Conservation (phyloP, 2,797 vertebrate species). For the Muscicapa striata region DNA sequence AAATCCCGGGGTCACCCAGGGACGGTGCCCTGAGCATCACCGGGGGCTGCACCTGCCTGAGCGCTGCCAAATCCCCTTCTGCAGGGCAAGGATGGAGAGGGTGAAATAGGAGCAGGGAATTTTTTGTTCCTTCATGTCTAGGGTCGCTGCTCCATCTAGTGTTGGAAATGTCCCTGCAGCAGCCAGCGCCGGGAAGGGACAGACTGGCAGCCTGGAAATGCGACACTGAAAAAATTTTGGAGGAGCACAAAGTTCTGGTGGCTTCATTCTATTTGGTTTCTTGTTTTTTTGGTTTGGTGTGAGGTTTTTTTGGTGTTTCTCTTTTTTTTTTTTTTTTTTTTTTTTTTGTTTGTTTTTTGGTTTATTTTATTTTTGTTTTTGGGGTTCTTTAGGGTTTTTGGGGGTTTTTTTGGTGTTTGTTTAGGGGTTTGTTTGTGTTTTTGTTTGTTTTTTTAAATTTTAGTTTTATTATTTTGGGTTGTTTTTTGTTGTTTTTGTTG, state of each 20-base stretch:
- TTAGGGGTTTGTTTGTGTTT: not conserved
- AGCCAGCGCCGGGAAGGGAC: not conserved
- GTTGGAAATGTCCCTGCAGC: not conserved
- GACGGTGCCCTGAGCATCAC: not conserved
- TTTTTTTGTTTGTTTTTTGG: too few species aligned
- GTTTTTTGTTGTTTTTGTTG: not conserved
- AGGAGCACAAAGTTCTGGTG: too few species aligned
- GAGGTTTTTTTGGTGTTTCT: too few species aligned
- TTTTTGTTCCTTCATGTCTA: not conserved
- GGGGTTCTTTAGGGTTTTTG: too few species aligned
- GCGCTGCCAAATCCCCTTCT: not conserved
- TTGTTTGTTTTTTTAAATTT: not conserved
- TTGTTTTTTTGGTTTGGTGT: too few species aligned
- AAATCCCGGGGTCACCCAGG: not conserved
- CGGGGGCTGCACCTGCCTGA: not conserved
- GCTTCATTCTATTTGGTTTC: not conserved
- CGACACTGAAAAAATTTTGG: too few species aligned
- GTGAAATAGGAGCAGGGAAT: accelerated
- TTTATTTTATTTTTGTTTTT: too few species aligned
- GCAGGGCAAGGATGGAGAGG: not conserved
- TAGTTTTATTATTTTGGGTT: not conserved
- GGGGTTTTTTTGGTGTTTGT: not conserved
- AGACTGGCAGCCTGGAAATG: not conserved
- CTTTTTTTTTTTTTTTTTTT: not conserved
- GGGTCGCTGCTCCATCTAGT: slow-evolving; percentile 63